Evolutionary conservation across 2,888 invertebrate genomes (phyloP), one percentile per base, ranked within the genome.

Genomic region (Callyntrura guangdongensis): DNA sequence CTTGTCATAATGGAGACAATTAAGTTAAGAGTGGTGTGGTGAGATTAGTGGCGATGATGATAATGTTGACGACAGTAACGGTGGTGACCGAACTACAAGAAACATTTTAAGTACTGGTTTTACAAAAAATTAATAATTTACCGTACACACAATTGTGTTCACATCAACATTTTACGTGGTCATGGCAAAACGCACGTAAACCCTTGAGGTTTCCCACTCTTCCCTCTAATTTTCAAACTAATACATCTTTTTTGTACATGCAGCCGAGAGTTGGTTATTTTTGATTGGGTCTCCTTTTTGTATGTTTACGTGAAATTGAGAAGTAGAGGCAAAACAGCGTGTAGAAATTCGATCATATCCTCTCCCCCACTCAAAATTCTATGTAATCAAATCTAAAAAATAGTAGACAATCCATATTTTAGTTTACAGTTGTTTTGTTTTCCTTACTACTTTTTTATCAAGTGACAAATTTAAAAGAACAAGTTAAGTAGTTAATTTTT

Each of bases 1-100:
- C 56, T 56, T 17, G 36, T 17, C 9, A 56, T 79, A 79, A 79
- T 79, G 56, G 79, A 59, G 53, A 56, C 56, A 79, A 79, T 79
- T 79, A 79, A 56, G 74, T 77, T 77, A 77, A 53, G 56, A 59
- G 79, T 79, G n/a, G 79, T 79, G 56, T 77, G 77, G 77, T 53
- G 74, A 22, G 20, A 25, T 20, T 22, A 22, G 77, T 77, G 77
- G 25, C 2, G 14, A 49, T 53, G 36, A 36, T 77, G 53, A 25
- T 49, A 9, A 12, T 53, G 27, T 36, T 77, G 79, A 22, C 9
- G 72, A n/a, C 5, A 45, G 17, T 17, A 56, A 22, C 56, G 79
- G 27, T 77, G 53, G 5, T 56, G 77, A 49, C 9, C 47, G 4
- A 22, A 36, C 67, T 67, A 14, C 17, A n/a, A 49, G 49, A 17